These are phyloP conservation scores for Pelagia noctiluca DNA, from an alignment of 30 jellyfish, hydroid and myxozoan genomes.

Conservation along the genomic window DNA sequence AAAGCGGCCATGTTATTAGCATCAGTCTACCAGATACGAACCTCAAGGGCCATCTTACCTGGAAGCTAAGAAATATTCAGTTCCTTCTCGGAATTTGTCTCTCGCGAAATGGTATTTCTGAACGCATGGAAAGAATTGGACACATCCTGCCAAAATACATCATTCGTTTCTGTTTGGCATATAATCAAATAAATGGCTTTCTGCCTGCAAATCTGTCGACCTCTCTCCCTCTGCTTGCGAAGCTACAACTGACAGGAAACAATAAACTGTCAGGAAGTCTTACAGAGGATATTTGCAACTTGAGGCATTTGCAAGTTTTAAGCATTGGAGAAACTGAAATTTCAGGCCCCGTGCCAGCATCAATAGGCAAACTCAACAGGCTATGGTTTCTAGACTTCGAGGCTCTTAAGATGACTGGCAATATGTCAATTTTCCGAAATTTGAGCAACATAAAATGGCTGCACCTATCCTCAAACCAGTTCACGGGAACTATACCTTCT, in stretches of 20 bases:
- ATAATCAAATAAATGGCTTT: slow-evolving; percentile 17
- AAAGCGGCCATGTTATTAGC: slow-evolving; percentile 47
- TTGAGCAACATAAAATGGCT: slow-evolving; percentile 23
- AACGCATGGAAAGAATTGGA: slow-evolving; percentile 5
- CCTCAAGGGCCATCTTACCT: slow-evolving; percentile 25
- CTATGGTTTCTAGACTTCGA: slow-evolving; percentile 66
- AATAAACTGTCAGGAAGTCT: slow-evolving; percentile 18
- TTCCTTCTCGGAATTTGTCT: slow-evolving; percentile 51
- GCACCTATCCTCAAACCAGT: slow-evolving; percentile 51
- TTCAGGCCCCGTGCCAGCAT: slow-evolving; percentile 43
- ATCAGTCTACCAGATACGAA: slow-evolving; percentile 13
- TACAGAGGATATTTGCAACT: slow-evolving; percentile 48
- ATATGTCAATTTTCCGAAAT: slow-evolving; percentile 29
- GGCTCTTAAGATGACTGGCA: slow-evolving; percentile 38
- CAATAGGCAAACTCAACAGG: slow-evolving; percentile 26
- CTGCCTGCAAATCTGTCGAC: slow-evolving; percentile 1
- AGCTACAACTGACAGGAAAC: slow-evolving; percentile 57
- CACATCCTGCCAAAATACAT: slow-evolving; percentile 13
- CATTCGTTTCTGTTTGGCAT: slow-evolving; percentile 33
- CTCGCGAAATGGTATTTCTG: slow-evolving; percentile 10
- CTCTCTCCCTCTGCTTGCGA: slow-evolving; percentile 11
- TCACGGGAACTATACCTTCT: slow-evolving; percentile 47
- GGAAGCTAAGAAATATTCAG: slow-evolving; percentile 5
- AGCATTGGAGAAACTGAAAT: slow-evolving; percentile 66
- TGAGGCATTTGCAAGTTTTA: slow-evolving; percentile 33